Evolutionary conservation across 1,140 invertebrate species (phyloP), one percentile per base, ranked within the genome.

Genomic region (Drosophila parabipectinata): DNA sequence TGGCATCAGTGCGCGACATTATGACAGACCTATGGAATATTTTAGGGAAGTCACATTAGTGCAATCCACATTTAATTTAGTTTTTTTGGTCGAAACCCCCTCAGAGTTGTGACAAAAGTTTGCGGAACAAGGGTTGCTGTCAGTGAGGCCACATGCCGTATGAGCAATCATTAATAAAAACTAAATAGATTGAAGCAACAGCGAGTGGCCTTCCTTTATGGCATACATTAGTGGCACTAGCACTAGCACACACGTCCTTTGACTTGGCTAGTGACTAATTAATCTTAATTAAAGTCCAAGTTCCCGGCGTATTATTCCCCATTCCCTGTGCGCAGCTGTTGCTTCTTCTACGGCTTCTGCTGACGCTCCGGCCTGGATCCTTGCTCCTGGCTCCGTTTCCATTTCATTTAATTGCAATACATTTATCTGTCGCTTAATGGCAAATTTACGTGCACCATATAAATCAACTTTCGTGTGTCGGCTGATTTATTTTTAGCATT

Each of bases 371-470:
- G 21, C 2, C 21, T 21, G 21, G 21, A 21, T 21, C 21, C 21
- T n/a, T 14, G n/a, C 4, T 44, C 41, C 41, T 41, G 62, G 45
- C 58, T 52, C 56, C 72, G 66, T 62, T 81, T 87, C 69, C 75
- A 81, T 81, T 81, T 83, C 82, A 87, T 87, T 85, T 85, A 85
- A 85, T 85, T 85, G 81, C 80, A 72, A 82, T 82, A 85, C 82
- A 85, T 85, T 85, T 85, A 78, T 85, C 82, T 87, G 82, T 61
- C 54, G 60, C 83, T 58, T 85, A 85, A 85, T 85, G 82, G 81
- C 78, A 63, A 85, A 75, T 87, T 85, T 85, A 85, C 81, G 82
- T 85, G 81, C 81, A 48, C 55, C 78, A 79, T 78, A 87, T 87
- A 85, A 85, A 85, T 85, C 81, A 85, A 85, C 78, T 85, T 85